Conservation (phyloP, 2,113 vertebrate species). For the Cynoglossus semilaevis region DNA sequence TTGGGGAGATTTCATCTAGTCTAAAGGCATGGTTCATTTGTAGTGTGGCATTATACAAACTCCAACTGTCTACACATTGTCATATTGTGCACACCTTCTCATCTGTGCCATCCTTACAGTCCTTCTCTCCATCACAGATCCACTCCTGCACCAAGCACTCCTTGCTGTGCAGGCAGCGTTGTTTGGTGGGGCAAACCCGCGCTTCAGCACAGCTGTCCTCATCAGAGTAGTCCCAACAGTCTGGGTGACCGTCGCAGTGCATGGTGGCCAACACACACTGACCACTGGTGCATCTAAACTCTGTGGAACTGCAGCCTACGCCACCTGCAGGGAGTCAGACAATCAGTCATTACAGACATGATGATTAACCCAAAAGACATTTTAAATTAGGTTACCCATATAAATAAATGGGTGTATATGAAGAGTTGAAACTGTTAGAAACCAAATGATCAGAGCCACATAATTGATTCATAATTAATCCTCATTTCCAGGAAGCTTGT, state of each 20-base stretch:
- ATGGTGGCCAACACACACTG: slow-evolving; percentile 80
- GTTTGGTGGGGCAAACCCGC: slow-evolving; percentile 71
- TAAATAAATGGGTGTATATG: no score
- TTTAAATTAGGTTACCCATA: no score
- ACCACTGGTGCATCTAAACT: slow-evolving; percentile 81
- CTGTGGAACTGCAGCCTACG: slow-evolving; percentile 52
- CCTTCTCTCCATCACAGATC: slow-evolving; percentile 82
- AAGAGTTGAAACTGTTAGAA: no score
- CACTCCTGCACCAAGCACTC: slow-evolving; percentile 83
- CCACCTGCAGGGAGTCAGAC: slow-evolving; percentile 45
- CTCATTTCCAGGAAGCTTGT: no score
- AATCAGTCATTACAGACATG: background rate
- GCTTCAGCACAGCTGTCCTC: slow-evolving; percentile 77
- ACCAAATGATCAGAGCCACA: no score
- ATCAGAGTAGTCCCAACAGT: slow-evolving; percentile 86
- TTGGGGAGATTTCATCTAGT: no score
- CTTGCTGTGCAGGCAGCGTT: slow-evolving; percentile 73
- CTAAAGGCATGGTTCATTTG: no score
- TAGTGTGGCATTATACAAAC: no score
- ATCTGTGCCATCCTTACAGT: slow-evolving; percentile 85
- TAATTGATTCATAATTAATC: no score
- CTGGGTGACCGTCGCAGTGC: slow-evolving; percentile 81
- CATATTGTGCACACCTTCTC: slow-evolving; percentile 79
- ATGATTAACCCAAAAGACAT: no score
- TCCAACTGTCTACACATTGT: no score